A percentile compares a stretch with the other conserved stretches of the same genome.
Evolutionary conservation across 2,113 vertebrate species (phyloP).

Genomic region (Scalopus aquaticus): DNA sequence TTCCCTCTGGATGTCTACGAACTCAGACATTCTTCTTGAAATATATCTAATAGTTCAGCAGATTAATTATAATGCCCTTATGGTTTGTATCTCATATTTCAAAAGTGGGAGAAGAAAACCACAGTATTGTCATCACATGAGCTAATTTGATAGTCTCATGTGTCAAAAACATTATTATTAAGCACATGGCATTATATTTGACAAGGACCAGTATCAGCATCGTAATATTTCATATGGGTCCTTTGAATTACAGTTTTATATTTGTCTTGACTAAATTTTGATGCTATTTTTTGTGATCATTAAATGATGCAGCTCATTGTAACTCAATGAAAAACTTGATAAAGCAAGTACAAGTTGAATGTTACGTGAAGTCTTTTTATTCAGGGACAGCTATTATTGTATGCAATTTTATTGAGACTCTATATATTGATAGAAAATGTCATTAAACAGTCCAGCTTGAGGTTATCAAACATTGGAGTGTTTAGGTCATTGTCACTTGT

Average conservation of each 20-base stretch:
- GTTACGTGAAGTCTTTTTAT: too few relatives aligned
- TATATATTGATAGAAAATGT: neutral
- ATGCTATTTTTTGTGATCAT: neutral
- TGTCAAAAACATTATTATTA: constrained; percentile 23
- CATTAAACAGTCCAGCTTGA: neutral
- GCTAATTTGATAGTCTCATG: neutral
- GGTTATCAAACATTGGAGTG: neutral
- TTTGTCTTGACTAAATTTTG: neutral
- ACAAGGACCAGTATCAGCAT: neutral
- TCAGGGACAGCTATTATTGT: neutral
- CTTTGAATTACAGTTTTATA: neutral
- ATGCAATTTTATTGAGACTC: neutral
- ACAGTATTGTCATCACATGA: neutral
- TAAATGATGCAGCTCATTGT: neutral
- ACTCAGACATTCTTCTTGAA: neutral
- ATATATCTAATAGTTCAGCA: neutral
- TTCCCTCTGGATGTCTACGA: neutral
- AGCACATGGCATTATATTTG: neutral
- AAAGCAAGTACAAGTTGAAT: neutral
- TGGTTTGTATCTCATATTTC: neutral
- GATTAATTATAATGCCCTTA: neutral
- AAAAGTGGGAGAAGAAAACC: neutral
- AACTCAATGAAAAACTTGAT: neutral
- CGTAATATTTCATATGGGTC: neutral
- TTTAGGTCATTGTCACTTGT: neutral